Evolutionary conservation across 2,888 invertebrate species (phyloP), one percentile per base, ranked within the genome.

Genomic region (Chrysolina oricalcia): DNA sequence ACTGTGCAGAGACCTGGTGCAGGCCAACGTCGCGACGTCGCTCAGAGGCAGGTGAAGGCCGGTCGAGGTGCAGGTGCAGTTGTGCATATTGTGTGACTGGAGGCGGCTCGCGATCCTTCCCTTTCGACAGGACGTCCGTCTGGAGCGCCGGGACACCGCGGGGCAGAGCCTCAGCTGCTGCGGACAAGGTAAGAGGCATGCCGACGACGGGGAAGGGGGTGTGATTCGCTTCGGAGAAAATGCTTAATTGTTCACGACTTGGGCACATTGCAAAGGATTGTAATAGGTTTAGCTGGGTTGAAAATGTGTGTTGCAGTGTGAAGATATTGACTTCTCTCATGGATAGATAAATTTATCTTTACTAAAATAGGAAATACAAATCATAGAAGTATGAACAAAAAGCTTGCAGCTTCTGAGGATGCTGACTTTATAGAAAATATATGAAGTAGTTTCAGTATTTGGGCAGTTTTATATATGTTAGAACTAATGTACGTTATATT

Each of bases 41-140:
- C 59, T 59, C 1, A 56, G 59, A 59, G 59, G 59, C 59, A 69
- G 74, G 74, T 71, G 70, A 70, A 74, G 74, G 71, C 74, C 74
- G 74, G 74, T 74, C 69, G 71, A 74, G 71, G 71, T 70, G 71
- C 67, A 71, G 74, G 74, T 74, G 74, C 74, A 74, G 74, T 70
- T 74, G 74, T 74, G 74, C 74, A 74, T 71, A 66, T 71, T 53
- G 21, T 53, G 53, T 53, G 53, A 53, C 21, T 21, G 19, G 53
- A 53, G 53, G 17, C 50, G 74, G 59, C 70, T 64, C 59, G 67
- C 70, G 74, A 74, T 70, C 63, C 67, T 70, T 63, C 63, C 63
- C 27, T 27, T 19, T 59, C 35, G 9, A 27, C 27, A 59, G 59
- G 35, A 59, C 10, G 53, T 11, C 53, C 53, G 53, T 53, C 21